Evolutionary conservation across 2,888 invertebrate species (phyloP).

Genomic region (Mesoligia furuncula): DNA sequence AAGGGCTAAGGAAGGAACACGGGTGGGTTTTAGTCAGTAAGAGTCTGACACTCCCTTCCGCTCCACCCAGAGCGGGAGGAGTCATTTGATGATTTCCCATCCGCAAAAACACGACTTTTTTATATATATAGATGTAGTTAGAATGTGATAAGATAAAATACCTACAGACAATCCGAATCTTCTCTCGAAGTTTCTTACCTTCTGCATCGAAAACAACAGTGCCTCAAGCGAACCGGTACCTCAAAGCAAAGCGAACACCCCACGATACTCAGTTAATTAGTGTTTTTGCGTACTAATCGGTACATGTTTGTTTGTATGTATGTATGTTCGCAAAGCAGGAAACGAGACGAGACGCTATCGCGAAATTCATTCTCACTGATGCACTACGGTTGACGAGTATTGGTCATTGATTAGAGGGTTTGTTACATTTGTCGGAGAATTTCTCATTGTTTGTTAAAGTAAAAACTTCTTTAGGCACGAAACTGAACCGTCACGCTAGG

Average conservation of each 20-base stretch:
- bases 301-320: constrained; percentile 60
- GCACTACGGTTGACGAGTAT: constrained; percentile 59
- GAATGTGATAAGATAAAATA: too few species aligned
- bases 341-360: constrained; percentile 79
- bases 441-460: neutral
- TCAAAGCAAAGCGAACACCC: constrained; percentile 12
- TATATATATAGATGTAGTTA: too few species aligned
- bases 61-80: too few species aligned
- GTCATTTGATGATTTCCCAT: too few species aligned
- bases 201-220: constrained; percentile 47
- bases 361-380: constrained; percentile 76
- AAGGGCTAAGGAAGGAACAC: too few species aligned
- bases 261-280: constrained; percentile 74
- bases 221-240: constrained; percentile 30
- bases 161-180: neutral
- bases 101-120: too few species aligned
- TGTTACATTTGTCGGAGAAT: neutral
- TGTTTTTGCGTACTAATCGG: constrained; percentile 72
- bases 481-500: too few species aligned
- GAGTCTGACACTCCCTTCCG: too few species aligned
- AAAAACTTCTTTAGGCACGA: too few species aligned
- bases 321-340: constrained; percentile 73
- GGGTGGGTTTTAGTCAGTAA: too few species aligned
- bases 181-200: neutral
- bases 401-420: constrained; percentile 33